Conservation (phyloP, 2,888 invertebrate species). For the Brachyptera putata region DNA sequence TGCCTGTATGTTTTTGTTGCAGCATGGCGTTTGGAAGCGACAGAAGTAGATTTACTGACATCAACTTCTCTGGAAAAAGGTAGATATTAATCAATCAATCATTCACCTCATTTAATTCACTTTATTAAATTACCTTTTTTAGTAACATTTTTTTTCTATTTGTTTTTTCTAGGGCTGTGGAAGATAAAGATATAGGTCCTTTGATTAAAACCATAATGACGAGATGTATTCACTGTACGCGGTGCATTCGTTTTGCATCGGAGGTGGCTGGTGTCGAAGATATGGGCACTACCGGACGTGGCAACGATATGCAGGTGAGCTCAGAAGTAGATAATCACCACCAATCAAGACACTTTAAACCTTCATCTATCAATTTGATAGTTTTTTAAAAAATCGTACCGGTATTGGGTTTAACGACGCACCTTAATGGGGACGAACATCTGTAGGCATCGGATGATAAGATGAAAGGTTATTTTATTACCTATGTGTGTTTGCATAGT, state of each 20-base stretch:
- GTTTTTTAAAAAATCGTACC: too few relatives aligned
- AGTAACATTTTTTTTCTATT: not conserved
- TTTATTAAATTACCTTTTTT: not conserved
- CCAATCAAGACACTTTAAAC: too few relatives aligned
- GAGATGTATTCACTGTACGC: conserved; percentile 97
- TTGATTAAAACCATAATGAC: conserved; percentile 99
- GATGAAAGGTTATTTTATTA: too few relatives aligned
- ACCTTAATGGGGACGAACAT: too few relatives aligned
- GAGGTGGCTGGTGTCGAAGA: conserved; percentile 99
- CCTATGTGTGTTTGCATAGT: too few relatives aligned
- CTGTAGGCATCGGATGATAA: too few relatives aligned
- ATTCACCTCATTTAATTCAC: too few relatives aligned
- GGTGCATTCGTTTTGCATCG: conserved; percentile 96
- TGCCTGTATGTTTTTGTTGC: too few relatives aligned
- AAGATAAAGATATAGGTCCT: conserved; percentile 98
- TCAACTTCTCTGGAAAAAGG: conserved; percentile 87
- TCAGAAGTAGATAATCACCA: too few relatives aligned
- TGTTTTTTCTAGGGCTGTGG: conserved; percentile 71
- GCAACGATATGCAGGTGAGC: conserved; percentile 87
- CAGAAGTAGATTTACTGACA: conserved; percentile 89
- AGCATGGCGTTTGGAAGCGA: conserved; percentile 98
- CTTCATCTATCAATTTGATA: too few relatives aligned
- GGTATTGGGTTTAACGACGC: too few relatives aligned
- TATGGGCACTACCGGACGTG: conserved; percentile 89
- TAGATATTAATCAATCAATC: conserved; percentile 39